Evolutionary conservation across 2,113 vertebrate species (phyloP).

Genomic region (Eolophus roseicapilla): DNA sequence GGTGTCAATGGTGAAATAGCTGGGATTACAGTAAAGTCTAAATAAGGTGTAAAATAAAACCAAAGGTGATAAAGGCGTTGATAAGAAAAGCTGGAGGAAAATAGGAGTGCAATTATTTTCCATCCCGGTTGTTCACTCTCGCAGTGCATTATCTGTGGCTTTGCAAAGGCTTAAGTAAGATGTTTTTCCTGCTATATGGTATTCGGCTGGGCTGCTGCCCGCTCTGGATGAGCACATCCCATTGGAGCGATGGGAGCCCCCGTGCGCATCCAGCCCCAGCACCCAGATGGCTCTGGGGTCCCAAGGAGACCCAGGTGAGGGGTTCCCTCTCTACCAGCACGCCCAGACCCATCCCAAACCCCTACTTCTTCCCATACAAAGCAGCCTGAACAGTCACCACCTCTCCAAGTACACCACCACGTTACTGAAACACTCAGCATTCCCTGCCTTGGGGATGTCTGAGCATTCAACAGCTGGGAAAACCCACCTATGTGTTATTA

Average conservation of each 20-base stretch:
- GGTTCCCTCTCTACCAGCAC: background rate
- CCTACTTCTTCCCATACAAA: background rate
- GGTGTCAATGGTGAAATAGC: constrained; percentile 64
- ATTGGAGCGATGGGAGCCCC: background rate
- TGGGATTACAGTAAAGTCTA: constrained; percentile 68
- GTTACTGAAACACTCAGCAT: background rate
- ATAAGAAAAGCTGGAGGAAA: constrained; percentile 58
- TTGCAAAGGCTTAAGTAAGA: constrained; percentile 44
- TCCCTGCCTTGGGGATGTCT: background rate
- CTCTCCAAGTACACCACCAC: fast-evolving
- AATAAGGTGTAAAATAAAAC: constrained; percentile 70
- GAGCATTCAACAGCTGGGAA: background rate
- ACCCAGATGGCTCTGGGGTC: background rate
- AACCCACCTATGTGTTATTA: fast-evolving
- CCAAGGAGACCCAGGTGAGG: background rate
- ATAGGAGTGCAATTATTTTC: constrained; percentile 60
- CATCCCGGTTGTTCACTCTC: constrained; percentile 45
- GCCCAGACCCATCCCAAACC: background rate
- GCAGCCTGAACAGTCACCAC: background rate
- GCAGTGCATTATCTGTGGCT: constrained; percentile 42
- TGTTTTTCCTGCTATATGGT: background rate
- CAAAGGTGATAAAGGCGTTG: constrained; percentile 57
- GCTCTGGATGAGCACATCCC: fast-evolving
- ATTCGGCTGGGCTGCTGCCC: background rate
- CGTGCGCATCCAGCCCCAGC: background rate